Base-by-base conservation (phyloP, 1,140 invertebrate species). In the Rhopalosiphum padi region DNA sequence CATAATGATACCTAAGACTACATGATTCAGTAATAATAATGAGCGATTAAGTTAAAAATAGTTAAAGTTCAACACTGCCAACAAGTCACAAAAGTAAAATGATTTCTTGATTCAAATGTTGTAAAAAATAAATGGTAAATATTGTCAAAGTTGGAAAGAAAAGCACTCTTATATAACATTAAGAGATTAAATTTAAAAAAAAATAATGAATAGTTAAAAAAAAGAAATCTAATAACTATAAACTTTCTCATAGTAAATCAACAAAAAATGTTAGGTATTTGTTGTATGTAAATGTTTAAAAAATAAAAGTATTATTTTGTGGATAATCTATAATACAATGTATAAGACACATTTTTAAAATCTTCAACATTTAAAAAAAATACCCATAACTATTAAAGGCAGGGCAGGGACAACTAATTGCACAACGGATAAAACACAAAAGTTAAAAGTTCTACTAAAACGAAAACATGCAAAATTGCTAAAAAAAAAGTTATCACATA, bases 401-500 rank as follows among this genome's bases (percentile, higher is more conserved):
- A 89, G 8, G 88, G 35, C 35, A 93, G 7, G 41, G 82, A 85
- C 37, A 85, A 93, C 37, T 90, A 85, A 93, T 93, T 93, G 48
- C 82, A 93, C 48, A 30, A 92, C 43, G 35, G 51, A 93, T 55
- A 86, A 93, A 92, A 92, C 77, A 93, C 82, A 93, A 30, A 93
- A 41, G 35, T 51, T 82, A 68, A 48, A 91, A 53, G 43, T 92
- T 92, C 46, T 82, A 82, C 46, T 51, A 92, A 85, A 93, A 93
- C 82, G 30, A 83, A 91, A 93, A 93, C 91, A 93, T 93, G 91
- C 91, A 93, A 83, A 77, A 85, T 86, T 37, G 91, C 91, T 93
- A 93, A 91, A 91, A 91, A 91, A 68, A 86, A 53, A n/a, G 30
- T 93, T 93, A 93, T 93, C 91, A 93, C 91, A 93, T 93, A 93